phyloP scores from a whole-genome alignment of 2,113 vertebrate genomes.

The Dromas ardeola region DNA sequence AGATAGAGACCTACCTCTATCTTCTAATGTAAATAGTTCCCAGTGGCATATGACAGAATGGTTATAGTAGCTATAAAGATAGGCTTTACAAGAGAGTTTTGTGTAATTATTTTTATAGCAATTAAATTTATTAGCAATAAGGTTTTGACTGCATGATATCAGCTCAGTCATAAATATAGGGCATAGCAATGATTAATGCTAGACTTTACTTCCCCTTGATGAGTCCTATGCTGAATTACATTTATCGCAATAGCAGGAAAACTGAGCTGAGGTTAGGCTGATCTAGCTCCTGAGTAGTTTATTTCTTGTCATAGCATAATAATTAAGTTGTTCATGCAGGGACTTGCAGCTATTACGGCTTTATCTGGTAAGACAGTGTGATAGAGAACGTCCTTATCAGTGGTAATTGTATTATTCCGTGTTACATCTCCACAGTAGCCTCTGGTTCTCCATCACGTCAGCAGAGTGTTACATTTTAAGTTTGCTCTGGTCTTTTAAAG shows the following conservation, averaged over 20 bases:
- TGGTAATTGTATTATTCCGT: not conserved
- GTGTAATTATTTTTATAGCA: not conserved
- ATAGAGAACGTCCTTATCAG: not conserved
- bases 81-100: not conserved
- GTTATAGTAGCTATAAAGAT: not conserved
- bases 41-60: fast-evolving
- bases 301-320: not conserved
- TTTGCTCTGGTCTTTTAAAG: not conserved
- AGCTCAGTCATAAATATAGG: not conserved
- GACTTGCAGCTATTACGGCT: not conserved
- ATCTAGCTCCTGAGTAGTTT: not conserved
- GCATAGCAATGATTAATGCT: not conserved
- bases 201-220: not conserved
- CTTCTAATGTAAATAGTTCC: not conserved
- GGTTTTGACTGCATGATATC: not conserved
- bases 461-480: not conserved
- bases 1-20: fast-evolving
- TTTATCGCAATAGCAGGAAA: not conserved
- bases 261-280: not conserved
- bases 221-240: not conserved
- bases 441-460: not conserved
- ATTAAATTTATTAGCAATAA: not conserved
- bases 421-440: not conserved
- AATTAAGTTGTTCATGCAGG: not conserved
- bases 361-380: not conserved